Conservation (phyloP, 2,888 invertebrate genomes). For the Agrilus mali region DNA sequence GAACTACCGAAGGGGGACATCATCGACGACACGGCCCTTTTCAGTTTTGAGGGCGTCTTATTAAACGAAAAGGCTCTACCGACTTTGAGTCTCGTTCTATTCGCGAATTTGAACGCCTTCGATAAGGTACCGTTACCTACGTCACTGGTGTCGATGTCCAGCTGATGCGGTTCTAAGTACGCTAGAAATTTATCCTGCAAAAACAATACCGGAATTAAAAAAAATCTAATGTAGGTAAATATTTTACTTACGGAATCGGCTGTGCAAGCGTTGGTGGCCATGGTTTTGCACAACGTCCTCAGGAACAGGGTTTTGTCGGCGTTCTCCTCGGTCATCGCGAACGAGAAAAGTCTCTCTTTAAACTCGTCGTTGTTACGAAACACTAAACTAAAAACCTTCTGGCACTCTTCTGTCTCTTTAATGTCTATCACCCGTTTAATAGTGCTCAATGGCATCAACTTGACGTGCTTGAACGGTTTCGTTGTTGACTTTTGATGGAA, state of each 20-base stretch:
- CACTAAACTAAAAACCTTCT: conserved; percentile 81
- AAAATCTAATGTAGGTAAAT: background rate
- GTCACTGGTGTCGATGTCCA: conserved; percentile 82
- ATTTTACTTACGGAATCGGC: conserved; percentile 72
- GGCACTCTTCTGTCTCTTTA: conserved; percentile 76
- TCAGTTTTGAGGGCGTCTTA: conserved; percentile 86
- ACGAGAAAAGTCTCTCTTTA: conserved; percentile 80
- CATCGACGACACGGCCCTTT: conserved; percentile 89
- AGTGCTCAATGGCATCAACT: conserved; percentile 75
- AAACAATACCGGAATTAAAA: conserved; percentile 1
- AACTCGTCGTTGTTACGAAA: conserved; percentile 74
- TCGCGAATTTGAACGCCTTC: conserved; percentile 83
- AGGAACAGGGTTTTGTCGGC: conserved; percentile 72
- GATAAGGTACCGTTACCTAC: conserved; percentile 76
- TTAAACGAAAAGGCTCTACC: conserved; percentile 92
- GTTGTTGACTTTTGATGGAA: conserved; percentile 42
- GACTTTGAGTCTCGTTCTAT: conserved; percentile 74
- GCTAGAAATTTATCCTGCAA: conserved; percentile 68
- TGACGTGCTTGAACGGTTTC: conserved; percentile 85
- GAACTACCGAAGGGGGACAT: conserved; percentile 84
- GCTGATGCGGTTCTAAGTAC: conserved; percentile 64
- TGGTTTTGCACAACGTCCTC: conserved; percentile 72
- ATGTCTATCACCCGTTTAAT: conserved; percentile 88
- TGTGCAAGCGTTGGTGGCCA: conserved; percentile 86
- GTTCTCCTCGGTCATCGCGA: conserved; percentile 73